These are phyloP conservation scores for Chrysomela aeneicollis DNA, from an alignment of 2,888 invertebrate species.

Conservation along the genomic window DNA sequence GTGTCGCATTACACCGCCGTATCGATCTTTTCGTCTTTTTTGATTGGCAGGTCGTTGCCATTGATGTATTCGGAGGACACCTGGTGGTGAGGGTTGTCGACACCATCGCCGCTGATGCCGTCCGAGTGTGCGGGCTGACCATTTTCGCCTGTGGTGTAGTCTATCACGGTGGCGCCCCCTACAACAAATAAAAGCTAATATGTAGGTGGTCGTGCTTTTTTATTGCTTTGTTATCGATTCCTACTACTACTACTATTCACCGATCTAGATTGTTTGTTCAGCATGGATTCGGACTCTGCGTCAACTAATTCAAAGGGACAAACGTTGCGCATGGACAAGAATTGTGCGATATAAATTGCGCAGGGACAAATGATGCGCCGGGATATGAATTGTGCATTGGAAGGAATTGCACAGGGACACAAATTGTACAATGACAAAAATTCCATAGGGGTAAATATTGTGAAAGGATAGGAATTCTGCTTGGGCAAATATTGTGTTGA, in stretches of 20 bases:
- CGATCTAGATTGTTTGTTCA: background rate
- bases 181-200: conserved; percentile 56
- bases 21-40: conserved; percentile 68
- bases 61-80: conserved; percentile 68
- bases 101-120: conserved; percentile 56
- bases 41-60: conserved; percentile 65
- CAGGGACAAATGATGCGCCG: background rate
- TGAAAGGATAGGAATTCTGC: too few species aligned
- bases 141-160: conserved; percentile 58
- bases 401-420: too few species aligned
- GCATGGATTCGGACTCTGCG: too few species aligned
- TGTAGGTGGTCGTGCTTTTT: conserved; percentile 31
- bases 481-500: too few species aligned
- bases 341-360: too few species aligned
- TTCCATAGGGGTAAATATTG: too few species aligned
- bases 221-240: conserved; percentile 12
- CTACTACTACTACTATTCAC: background rate
- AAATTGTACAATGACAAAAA: too few species aligned
- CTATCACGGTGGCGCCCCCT: conserved; percentile 62
- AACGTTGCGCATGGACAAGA: background rate
- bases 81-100: conserved; percentile 64
- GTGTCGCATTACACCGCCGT: conserved; percentile 64
- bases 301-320: too few species aligned
- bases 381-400: background rate
- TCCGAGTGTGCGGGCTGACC: conserved; percentile 53